These are phyloP conservation scores for Halocynthia aurantium DNA, from an alignment of 23 tunicate genomes.

Conservation along the genomic window DNA sequence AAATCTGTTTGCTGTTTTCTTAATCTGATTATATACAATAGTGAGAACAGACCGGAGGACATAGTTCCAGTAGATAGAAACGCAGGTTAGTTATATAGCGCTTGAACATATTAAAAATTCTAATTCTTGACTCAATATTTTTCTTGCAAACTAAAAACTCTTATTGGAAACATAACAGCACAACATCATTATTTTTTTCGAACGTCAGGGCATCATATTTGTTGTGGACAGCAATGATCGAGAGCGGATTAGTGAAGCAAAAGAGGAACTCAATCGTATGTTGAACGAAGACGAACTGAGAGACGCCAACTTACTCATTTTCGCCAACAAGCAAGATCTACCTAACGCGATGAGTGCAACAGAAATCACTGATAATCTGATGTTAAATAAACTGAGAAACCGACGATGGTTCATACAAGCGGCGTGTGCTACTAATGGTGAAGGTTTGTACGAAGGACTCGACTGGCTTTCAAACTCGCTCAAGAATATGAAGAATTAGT, in stretches of 20 bases:
- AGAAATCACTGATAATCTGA: constrained; percentile 57
- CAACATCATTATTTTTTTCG: too few species aligned
- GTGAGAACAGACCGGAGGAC: too few species aligned
- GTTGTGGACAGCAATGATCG: constrained; percentile 88
- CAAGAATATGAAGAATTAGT: constrained; percentile 23
- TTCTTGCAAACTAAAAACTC: too few species aligned
- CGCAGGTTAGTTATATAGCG: too few species aligned
- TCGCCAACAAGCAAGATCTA: constrained; percentile 90
- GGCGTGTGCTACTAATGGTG: constrained; percentile 90
- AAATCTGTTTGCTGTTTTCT: neutral
- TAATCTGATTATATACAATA: neutral
- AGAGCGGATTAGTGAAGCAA: constrained; percentile 68
- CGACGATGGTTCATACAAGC: constrained; percentile 90
- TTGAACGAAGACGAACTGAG: constrained; percentile 71
- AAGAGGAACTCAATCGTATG: constrained; percentile 72
- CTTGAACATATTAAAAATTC: too few species aligned
- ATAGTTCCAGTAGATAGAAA: too few species aligned
- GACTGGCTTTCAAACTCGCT: constrained; percentile 75
- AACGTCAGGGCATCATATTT: constrained; percentile 35
- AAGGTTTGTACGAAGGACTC: constrained; percentile 91
- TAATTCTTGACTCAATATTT: too few species aligned
- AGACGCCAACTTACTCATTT: constrained; percentile 79
- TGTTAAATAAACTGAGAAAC: constrained; percentile 23
- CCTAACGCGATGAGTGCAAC: constrained; percentile 60
- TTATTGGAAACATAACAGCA: too few species aligned